Evolutionary conservation across 2,797 vertebrate genomes (phyloP), one percentile per base, ranked within the genome.

Genomic region (Notolabrus celidotus): DNA sequence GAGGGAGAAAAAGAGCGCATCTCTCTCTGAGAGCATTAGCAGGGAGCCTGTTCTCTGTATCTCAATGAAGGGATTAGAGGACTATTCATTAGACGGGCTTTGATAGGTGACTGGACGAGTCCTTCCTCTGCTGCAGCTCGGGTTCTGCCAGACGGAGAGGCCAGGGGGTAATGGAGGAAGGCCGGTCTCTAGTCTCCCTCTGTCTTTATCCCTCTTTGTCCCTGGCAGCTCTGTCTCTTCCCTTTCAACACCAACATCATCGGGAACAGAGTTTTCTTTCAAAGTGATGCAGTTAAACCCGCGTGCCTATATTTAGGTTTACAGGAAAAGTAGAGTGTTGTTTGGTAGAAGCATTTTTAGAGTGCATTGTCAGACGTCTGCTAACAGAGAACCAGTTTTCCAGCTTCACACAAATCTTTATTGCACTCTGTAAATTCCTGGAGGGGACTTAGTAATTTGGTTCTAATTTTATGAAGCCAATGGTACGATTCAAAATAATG

Each of bases 21-120:
- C 59, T 81, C 82, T 53, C 77, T 73, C 82, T 85, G 80, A 71
- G 85, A 81, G 86, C 86, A 85, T 90, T 85, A 89, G 74, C 75
- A 72, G 73, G 16, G 46, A 89, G 85, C 80, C 75, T 83, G 77
- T 88, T 86, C 87, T 87, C 85, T 88, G 87, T 87, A 82, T 88
- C 85, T 90, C 82, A 90, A 88, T 89, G 88, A 91, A 84, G 79
- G 87, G 90, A 92, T 92, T 92, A 92, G 74, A 79, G 62, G 78
- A 71, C 83, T 81, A 89, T 92, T 91, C 88, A 91, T 91, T 85
- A 88, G 82, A 22, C 58, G 9, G 77, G 74, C 86, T 89, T 88
- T 91, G 89, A 92, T 87, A 88, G 88, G 85, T 91, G 89, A 82
- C 84, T 71, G 74, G 79, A 63, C 4, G 62, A 77, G 77, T 88